Conservation (phyloP, 2,113 vertebrate genomes). For the Collichthys lucidus region DNA sequence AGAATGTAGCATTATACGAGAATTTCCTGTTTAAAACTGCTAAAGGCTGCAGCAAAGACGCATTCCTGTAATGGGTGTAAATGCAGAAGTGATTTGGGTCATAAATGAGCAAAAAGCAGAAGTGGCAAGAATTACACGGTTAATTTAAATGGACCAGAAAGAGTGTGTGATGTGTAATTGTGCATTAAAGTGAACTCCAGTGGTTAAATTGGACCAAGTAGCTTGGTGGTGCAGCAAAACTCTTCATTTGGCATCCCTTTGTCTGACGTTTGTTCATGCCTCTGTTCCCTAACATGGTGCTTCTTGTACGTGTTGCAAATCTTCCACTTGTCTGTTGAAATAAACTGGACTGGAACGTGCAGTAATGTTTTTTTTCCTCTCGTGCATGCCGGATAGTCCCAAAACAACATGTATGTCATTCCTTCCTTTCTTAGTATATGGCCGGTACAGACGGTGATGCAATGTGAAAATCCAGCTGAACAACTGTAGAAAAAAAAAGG, state of each 20-base stretch:
- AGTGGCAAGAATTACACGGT: background rate
- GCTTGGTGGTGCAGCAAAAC: constrained; percentile 9
- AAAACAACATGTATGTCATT: background rate
- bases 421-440: background rate
- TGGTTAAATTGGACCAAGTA: constrained; percentile 21
- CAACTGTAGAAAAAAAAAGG: background rate
- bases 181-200: background rate
- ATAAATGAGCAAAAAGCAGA: constrained; percentile 7
- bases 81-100: background rate
- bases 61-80: background rate
- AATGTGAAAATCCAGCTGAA: background rate
- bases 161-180: background rate
- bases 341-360: background rate
- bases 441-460: background rate
- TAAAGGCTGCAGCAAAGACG: constrained; percentile 2
- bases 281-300: constrained; percentile 14
- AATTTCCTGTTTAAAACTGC: background rate
- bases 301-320: constrained; percentile 14
- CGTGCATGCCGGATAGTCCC: background rate
- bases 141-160: constrained; percentile 1
- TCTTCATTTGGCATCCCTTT: constrained; percentile 22
- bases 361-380: background rate
- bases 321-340: constrained; percentile 4
- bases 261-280: constrained; percentile 19
- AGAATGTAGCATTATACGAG: constrained; percentile 1